phyloP scores from a whole-genome alignment of 2,797 vertebrate genomes.

The Catamblyrhynchus diadema region DNA sequence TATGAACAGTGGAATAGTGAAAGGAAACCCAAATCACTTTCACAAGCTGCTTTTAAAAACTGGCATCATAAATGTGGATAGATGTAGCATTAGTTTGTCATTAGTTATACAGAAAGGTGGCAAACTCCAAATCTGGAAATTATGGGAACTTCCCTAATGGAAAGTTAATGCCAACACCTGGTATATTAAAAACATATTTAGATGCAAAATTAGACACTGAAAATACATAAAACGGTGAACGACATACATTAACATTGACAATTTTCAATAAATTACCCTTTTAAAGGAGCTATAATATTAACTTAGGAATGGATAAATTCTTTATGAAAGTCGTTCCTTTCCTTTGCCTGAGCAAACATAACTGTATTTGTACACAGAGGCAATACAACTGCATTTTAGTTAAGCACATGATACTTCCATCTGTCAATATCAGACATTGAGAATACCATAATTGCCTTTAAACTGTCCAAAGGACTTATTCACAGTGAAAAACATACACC shows the following conservation, averaged over 20 bases:
- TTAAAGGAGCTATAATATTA: neutral
- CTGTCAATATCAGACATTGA: neutral
- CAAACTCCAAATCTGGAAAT: neutral
- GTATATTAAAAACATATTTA: neutral
- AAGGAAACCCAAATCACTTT: neutral
- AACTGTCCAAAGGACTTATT: neutral
- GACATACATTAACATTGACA: neutral
- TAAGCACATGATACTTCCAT: neutral
- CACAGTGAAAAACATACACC: neutral
- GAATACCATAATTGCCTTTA: neutral
- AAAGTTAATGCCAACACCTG: neutral
- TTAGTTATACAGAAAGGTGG: neutral
- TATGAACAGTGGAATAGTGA: neutral
- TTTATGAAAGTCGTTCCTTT: neutral
- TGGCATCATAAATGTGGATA: neutral
- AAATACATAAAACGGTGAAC: neutral
- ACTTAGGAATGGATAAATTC: neutral
- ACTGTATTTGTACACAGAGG: neutral
- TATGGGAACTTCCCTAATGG: neutral
- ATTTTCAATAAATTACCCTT: neutral
- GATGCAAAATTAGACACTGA: neutral
- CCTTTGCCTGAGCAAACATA: neutral
- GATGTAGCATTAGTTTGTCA: neutral
- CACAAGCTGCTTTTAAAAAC: neutral
- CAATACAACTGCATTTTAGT: neutral